Conservation (phyloP, 37 sponge, comb jelly and placozoan genomes). For the Eunapius fragilis region DNA sequence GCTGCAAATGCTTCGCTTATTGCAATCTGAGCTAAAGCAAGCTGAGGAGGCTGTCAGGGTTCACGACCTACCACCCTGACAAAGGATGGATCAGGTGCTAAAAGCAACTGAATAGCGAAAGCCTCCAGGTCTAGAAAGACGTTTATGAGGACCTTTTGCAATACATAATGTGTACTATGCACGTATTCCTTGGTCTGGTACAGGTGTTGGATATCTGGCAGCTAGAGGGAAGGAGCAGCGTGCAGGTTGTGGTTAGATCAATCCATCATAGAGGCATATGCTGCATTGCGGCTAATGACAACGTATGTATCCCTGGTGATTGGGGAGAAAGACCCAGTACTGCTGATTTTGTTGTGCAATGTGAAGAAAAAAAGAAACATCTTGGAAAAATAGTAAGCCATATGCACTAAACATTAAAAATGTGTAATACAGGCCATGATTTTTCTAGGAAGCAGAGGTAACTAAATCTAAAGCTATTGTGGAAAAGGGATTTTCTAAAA, state of each 20-base stretch:
- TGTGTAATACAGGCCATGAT: not conserved
- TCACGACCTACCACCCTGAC: no score
- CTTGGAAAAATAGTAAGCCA: not conserved
- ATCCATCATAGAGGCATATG: no score
- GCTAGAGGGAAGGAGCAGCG: no score
- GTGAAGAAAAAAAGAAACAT: not conserved
- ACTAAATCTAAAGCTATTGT: not conserved
- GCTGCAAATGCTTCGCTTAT: not conserved
- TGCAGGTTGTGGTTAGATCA: no score
- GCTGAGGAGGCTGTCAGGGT: no score
- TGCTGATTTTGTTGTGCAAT: not conserved
- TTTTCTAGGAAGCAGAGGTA: not conserved
- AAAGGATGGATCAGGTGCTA: no score
- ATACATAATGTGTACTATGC: no score
- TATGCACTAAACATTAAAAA: not conserved
- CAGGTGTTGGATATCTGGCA: no score
- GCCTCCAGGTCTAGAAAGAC: no score
- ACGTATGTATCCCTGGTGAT: not conserved
- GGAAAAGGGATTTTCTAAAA: not conserved
- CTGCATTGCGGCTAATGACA: not conserved
- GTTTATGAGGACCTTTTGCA: no score
- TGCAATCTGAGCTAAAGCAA: not conserved
- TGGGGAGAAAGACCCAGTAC: not conserved
- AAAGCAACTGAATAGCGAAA: no score
- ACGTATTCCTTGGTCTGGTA: no score